phyloP scores from a whole-genome alignment of 2,797 vertebrate species.

The Hoplostethus mediterraneus region DNA sequence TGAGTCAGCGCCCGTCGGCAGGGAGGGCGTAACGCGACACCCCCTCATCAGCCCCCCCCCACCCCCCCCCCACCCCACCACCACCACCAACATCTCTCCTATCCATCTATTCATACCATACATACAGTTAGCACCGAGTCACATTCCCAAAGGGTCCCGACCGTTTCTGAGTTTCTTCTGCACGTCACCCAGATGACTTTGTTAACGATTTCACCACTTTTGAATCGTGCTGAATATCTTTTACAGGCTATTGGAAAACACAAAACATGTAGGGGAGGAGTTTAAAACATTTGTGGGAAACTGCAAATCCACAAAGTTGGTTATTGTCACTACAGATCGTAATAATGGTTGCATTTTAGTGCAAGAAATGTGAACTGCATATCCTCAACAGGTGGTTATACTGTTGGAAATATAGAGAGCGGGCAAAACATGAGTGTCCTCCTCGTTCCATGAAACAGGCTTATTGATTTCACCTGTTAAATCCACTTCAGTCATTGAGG shows the following conservation, averaged over 20 bases:
- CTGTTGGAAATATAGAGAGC: too few relatives aligned
- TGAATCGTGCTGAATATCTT: background rate
- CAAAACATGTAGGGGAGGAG: background rate
- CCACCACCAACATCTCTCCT: background rate
- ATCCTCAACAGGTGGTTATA: too few relatives aligned
- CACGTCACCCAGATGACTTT: background rate
- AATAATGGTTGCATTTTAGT: too few relatives aligned
- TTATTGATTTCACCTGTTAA: too few relatives aligned
- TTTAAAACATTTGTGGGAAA: background rate
- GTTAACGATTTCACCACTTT: constrained; percentile 12
- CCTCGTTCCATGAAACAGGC: too few relatives aligned
- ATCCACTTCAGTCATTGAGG: too few relatives aligned
- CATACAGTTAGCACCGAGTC: constrained; percentile 49
- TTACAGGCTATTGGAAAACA: too few relatives aligned
- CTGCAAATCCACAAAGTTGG: background rate
- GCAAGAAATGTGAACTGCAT: background rate
- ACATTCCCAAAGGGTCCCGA: constrained; percentile 49
- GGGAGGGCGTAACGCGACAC: constrained; percentile 63
- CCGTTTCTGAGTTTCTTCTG: constrained; percentile 6
- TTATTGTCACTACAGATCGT: too few relatives aligned
- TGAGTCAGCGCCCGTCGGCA: constrained; percentile 73
- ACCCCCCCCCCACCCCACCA: background rate
- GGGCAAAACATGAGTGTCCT: too few relatives aligned
- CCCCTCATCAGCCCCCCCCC: constrained; percentile 21
- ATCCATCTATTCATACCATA: constrained; percentile 35